Conservation (phyloP, 2,797 vertebrate species). For the Acipenser transmontanus region DNA sequence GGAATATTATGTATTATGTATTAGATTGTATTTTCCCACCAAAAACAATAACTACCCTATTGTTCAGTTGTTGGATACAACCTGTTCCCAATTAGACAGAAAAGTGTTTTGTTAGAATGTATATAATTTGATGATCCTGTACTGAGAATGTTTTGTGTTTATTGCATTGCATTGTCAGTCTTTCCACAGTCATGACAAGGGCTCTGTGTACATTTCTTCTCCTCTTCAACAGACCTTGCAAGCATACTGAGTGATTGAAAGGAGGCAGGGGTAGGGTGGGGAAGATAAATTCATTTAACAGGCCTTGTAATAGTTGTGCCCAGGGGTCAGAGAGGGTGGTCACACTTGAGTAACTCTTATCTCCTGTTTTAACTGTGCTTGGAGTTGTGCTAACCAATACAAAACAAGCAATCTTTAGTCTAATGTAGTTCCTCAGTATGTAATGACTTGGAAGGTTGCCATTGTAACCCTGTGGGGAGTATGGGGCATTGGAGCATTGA, state of each 20-base stretch:
- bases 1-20: no score
- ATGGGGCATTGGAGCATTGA: slow-evolving; percentile 32
- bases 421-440: slow-evolving; percentile 52
- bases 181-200: no score
- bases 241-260: slow-evolving; percentile 1
- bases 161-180: no score
- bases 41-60: no score
- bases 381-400: slow-evolving; percentile 19
- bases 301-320: not conserved
- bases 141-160: no score
- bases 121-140: no score
- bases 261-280: not conserved
- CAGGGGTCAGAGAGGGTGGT: slow-evolving; percentile 30
- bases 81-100: no score
- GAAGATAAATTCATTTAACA: slow-evolving; percentile 1
- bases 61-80: no score
- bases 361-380: slow-evolving; percentile 36
- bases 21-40: no score
- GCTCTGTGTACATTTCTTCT: no score
- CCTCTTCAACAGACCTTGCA: no score
- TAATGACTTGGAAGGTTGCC: slow-evolving; percentile 64
- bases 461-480: slow-evolving; percentile 42
- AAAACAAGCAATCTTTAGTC: slow-evolving; percentile 40
- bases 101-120: no score
- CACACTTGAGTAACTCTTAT: slow-evolving; percentile 43